Evolutionary conservation across 2,113 vertebrate species (phyloP), one percentile per base, ranked within the genome.

Genomic region (Callopanchax toddi): DNA sequence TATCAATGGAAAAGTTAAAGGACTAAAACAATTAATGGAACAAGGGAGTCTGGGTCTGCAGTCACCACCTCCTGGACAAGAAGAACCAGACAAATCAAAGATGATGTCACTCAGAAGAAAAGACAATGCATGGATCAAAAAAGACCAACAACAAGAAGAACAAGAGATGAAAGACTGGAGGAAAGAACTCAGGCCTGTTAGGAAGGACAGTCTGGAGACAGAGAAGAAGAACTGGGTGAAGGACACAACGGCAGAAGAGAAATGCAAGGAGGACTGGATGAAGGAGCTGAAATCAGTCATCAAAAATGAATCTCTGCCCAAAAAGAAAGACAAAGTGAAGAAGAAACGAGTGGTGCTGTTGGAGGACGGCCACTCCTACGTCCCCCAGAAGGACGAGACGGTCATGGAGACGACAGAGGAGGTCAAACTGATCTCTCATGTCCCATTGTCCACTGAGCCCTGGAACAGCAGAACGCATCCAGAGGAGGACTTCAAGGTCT

Each of bases 401-500:
- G 70, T 4, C 3, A 46, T 53, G 1, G 82, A 71, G 3, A 54
- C 0, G 3, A 67, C 8, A 44, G 76, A 78, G 6, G 79, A 89
- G 17, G 75, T 76, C 23, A 63, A 57, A 32, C 37, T 74, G 22
- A 32, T 60, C 0, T 76, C 32, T 1, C 63, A 86, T 16, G 75
- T 43, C 32, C 78, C 78, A 2, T 43, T 52, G 11, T 54, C 65
- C 0, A 55, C 58, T 3, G 17, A 29, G 16, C 18, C 11, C 58
- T 50, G 69, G 43, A 60, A 64, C 58, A 66, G 22, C 6, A 13
- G 0, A 23, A 62, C 51, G 8, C 4, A 63, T 3, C 60, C 74
- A n/a, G 71, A 79, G 18, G 74, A 89, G 50, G 93, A 94, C 23
- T 88, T 94, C 7, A 86, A 94, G 75, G 94, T 98, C 69, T 93